These are phyloP conservation scores for Drosophila carrolli DNA, from an alignment of 1,140 invertebrate genomes.

Conservation along the genomic window DNA sequence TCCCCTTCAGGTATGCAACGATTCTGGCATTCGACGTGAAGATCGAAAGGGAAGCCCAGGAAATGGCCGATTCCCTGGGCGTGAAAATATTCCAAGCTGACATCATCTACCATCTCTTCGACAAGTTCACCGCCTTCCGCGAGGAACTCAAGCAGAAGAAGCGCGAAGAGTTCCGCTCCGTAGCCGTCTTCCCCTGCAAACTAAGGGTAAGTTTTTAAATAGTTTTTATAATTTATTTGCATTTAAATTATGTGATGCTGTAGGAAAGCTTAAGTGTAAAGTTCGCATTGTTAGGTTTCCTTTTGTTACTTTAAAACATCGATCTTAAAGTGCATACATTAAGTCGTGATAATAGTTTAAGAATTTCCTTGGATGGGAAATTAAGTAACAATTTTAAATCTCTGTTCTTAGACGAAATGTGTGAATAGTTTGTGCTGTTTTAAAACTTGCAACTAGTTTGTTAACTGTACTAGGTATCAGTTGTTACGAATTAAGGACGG, in stretches of 20 bases:
- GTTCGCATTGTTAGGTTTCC: no score
- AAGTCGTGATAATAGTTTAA: no score
- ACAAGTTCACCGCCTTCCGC: conserved; percentile 97
- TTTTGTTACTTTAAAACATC: no score
- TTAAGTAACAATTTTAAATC: no score
- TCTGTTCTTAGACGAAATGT: no score
- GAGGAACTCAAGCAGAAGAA: conserved; percentile 97
- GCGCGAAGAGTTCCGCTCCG: conserved; percentile 96
- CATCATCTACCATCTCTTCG: conserved; percentile 99
- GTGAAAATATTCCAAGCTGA: conserved; percentile 99
- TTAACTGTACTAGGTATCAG: conserved; percentile 3
- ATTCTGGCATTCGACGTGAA: conserved; percentile 99
- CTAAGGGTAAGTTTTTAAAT: conserved; percentile 88
- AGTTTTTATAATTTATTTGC: no score
- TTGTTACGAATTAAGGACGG: conserved; percentile 5
- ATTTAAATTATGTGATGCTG: no score
- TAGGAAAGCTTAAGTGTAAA: no score
- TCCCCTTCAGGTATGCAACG: conserved; percentile 92
- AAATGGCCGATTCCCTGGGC: conserved; percentile 96
- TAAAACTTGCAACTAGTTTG: no score
- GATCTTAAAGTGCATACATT: no score
- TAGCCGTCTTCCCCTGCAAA: conserved; percentile 99
- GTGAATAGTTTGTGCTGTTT: no score
- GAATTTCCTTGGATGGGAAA: no score
- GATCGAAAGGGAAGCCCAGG: conserved; percentile 98